Base-by-base conservation (phyloP, 2,113 vertebrate genomes). In the Anhinga anhinga region DNA sequence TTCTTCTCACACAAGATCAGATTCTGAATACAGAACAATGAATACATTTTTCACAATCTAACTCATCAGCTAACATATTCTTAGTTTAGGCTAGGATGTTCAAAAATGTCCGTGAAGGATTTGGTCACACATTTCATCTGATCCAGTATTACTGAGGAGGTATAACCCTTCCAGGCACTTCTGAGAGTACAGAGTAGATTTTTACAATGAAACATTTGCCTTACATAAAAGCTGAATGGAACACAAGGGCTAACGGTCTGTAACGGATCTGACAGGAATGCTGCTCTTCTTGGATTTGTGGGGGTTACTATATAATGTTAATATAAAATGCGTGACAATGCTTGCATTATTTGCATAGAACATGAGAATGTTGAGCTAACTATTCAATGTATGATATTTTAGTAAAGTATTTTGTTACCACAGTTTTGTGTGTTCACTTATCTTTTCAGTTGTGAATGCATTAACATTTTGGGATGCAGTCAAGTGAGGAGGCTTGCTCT, bases 361-460 rank as follows among this genome's bases (percentile, higher is more conserved):
- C 34, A 26, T 7, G 4, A 53, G 53, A 82, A 72, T 9, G 45
- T 69, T 56, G 69, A 81, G 63, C 38, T 79, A 83, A 40, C 6
- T 27, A 18, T 34, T 78, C 40, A 42, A 17, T 25, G 70, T 65
- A 58, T 62, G 83, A 20, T 87, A 76, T 96, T 97, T 97, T 93
- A 95, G 32, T 95, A 97, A 97, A 97, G 42, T 40, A 58, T 93
- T 97, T 96, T 96, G 72, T 82, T 94, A 93, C 55, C 49, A 62
- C 3, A 25, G 32, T 21, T 56, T 6, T 62, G 27, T 42, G 40
- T 79, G 34, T 53, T 79, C 2, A 0, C 10, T 82, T 32, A 6
- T 26, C 23, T 34, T 72, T 47, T 25, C 0, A 0, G 8, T 20
- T 65, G 36, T 29, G 27, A 38, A 27, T 26, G 16, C 9, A 27